Evolutionary conservation across 2,113 vertebrate genomes (phyloP).

Genomic region (Colistium nudipinnis): DNA sequence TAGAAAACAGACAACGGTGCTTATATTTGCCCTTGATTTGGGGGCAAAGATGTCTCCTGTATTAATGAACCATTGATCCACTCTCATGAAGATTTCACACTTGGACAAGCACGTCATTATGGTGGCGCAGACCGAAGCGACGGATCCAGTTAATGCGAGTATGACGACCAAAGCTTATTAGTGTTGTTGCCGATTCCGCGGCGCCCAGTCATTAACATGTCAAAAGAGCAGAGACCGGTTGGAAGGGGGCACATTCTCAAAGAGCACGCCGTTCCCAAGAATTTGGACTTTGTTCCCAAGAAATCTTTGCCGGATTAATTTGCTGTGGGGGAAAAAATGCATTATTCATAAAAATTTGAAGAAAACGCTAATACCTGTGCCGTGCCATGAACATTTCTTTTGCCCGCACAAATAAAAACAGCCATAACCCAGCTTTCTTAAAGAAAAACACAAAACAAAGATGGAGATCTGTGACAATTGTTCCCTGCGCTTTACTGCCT

Average conservation of each 20-base stretch:
- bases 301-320: slow-evolving; percentile 69
- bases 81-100: slow-evolving; percentile 65
- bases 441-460: slow-evolving; percentile 13
- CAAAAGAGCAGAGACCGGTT: slow-evolving; percentile 50
- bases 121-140: slow-evolving; percentile 44
- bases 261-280: slow-evolving; percentile 41
- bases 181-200: slow-evolving; percentile 55
- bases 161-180: slow-evolving; percentile 70
- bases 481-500: slow-evolving; percentile 15
- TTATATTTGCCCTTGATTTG: slow-evolving; percentile 53
- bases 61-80: slow-evolving; percentile 55
- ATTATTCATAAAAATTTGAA: background rate
- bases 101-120: slow-evolving; percentile 62
- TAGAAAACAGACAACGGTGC: slow-evolving; percentile 4
- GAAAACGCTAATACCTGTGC: background rate
- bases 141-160: slow-evolving; percentile 39
- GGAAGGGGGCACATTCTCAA: slow-evolving; percentile 47
- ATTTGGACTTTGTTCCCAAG: slow-evolving; percentile 48
- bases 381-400: background rate
- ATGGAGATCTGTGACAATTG: slow-evolving; percentile 22
- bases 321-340: slow-evolving; percentile 9
- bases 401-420: slow-evolving; percentile 23
- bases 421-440: background rate
- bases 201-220: slow-evolving; percentile 62
- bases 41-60: slow-evolving; percentile 37